Base-by-base conservation (phyloP, 2,888 invertebrate genomes). In the Pelosia muscerda region DNA sequence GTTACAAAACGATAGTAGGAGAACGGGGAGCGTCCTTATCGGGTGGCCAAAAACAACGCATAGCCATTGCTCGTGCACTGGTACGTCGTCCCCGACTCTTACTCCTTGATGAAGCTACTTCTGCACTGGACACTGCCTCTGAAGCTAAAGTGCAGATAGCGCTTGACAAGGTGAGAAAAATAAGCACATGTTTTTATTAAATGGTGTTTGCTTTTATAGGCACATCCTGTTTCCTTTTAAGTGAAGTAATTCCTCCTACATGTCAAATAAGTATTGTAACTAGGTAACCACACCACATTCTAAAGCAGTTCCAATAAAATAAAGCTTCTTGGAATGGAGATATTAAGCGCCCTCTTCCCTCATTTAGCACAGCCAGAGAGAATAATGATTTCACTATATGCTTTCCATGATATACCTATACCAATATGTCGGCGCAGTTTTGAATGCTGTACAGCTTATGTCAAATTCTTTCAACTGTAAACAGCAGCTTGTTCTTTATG, bases 41-140 rank as follows among this genome's bases (percentile, higher is more conserved):
- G 23, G 97, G 97, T 10, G 97, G 97, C 2, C 97, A 97, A 86
- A 97, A 96, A 81, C 97, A 97, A 84, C 91, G 96, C 65, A 96
- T 97, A 66, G 96, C 96, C 9, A 96, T 97, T 65, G 97, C 97
- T 0, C 88, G 97, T 71, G 96, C 97, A 0, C 88, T 97, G 15
- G 88, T 97, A 19, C 88, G 96, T 31, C 92, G 96, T 77, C 96
- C 97, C 0, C 91, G 90, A 62, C 93, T 97, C 22, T 89, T 96
- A 11, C 84, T 96, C 1, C 83, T 96, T 26, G 96, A 96, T 79
- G 96, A 96, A 82, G 96, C 96, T 2, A 96, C 96, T 94, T 88
- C 88, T 5, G 96, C 96, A 1, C 90, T 96, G 38, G 96, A 96
- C 84, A 94, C 95, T 28, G 95, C 95, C 81, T 96, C 96, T 75